Conservation (phyloP, 2,797 vertebrate species). For the Microcaecilia unicolor region DNA sequence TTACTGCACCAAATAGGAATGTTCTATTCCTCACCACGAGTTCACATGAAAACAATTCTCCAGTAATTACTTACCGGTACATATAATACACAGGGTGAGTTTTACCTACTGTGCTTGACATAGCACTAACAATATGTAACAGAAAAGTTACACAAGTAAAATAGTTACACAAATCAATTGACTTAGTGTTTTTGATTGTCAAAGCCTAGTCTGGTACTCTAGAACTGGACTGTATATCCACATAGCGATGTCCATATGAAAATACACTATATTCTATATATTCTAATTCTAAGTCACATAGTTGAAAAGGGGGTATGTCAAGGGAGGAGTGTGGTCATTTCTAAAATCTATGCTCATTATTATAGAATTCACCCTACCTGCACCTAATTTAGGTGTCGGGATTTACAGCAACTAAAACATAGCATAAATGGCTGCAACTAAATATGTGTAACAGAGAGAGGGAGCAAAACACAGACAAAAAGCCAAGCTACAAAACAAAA, state of each 20-base stretch:
- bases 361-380: no score
- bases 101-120: background rate
- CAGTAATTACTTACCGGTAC: conserved; percentile 15
- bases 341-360: no score
- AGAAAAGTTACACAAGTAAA: background rate
- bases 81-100: conserved; percentile 2
- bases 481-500: no score
- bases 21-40: conserved; percentile 16
- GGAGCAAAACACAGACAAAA: no score
- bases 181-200: background rate
- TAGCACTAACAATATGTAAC: background rate
- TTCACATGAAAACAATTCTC: conserved; percentile 29
- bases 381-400: no score
- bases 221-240: background rate
- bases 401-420: no score
- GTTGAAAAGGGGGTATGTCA: no score
- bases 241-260: background rate
- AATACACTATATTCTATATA: no score
- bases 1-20: conserved; percentile 39
- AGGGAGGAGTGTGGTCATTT: no score
- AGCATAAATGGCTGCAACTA: no score
- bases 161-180: background rate
- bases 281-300: no score
- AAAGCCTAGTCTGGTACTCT: background rate
- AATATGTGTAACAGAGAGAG: no score